Evolutionary conservation across 2,797 vertebrate species (phyloP), one percentile per base, ranked within the genome.

Genomic region (Melanitta fusca): DNA sequence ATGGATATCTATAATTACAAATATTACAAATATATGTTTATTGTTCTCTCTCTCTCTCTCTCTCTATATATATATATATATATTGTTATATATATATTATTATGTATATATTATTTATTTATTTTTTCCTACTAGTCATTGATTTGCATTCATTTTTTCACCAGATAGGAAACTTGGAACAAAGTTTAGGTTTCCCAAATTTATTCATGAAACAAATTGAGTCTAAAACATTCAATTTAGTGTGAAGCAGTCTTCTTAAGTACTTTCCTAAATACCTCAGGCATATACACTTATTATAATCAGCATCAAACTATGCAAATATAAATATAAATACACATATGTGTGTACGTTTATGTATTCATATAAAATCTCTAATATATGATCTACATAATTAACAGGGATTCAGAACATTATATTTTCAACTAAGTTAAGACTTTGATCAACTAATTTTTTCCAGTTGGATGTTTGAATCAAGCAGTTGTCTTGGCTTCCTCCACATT

Each of bases 261-360:
- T 39, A 49, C 28, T 53, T 81, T 49, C 4, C 5, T 80, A 36
- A 68, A 43, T 53, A 36, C 5, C 6, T 81, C 45, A 65, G 10
- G 2, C 7, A 69, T 4, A 54, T 43, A 47, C 7, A 19, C 39
- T 81, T 49, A 36, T 78, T 49, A 20, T 32, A 57, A 71, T 27
- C 3, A 28, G 5, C 39, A 14, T 24, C 61, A 69, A 58, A 36
- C 6, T 39, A 11, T 72, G 1, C 21, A 57, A 36, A 53, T 66
- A 30, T 10, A 75, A 2, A 11, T 12, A 32, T 4, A 32, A 18
- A 56, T 22, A 80, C 3, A 61, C 10, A 49, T 16, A 41, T 2
- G 5, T 6, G 11, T 15, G 3, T 10, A 3, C n/a, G 0, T 28
- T 4, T 69, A 5, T 68, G 19, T 21, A 8, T 24, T 16, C 19